Conservation (phyloP, 1,140 invertebrate genomes). For the Megalopta genalis region DNA sequence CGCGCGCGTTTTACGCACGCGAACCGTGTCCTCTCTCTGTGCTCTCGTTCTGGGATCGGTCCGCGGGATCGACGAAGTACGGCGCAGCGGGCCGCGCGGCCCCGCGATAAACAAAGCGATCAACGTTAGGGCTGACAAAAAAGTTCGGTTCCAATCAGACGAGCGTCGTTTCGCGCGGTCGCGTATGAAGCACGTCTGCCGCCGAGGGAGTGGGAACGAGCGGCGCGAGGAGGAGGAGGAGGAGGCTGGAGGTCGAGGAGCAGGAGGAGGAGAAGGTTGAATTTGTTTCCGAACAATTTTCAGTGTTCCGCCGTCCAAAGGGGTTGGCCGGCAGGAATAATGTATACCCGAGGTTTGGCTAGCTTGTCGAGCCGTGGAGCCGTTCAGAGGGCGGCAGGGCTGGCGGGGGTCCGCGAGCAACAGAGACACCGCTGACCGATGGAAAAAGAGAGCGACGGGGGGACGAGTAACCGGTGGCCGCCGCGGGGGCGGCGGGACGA, state of each 20-base stretch:
- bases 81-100: too few species aligned
- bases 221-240: neutral
- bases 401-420: neutral
- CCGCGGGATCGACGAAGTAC: neutral
- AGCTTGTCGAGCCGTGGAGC: conserved; percentile 52
- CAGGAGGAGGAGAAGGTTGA: conserved; percentile 34
- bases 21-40: neutral
- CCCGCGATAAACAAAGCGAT: neutral
- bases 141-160: conserved; percentile 29
- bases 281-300: conserved; percentile 71
- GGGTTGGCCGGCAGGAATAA: conserved; percentile 68
- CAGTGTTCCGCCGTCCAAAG: conserved; percentile 63
- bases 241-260: neutral
- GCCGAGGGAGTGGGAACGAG: neutral
- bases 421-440: neutral
- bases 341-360: conserved; percentile 70
- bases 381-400: conserved; percentile 20
- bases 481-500: conserved; percentile 59
- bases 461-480: conserved; percentile 23
- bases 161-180: conserved; percentile 34
- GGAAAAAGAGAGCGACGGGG: conserved; percentile 24
- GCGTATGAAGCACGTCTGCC: conserved; percentile 28
- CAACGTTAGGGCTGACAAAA: neutral
- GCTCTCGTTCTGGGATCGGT: neutral
- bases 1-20: conserved; percentile 27